Base-by-base conservation (phyloP, 1,140 invertebrate species). In the Brachionus angularis region DNA sequence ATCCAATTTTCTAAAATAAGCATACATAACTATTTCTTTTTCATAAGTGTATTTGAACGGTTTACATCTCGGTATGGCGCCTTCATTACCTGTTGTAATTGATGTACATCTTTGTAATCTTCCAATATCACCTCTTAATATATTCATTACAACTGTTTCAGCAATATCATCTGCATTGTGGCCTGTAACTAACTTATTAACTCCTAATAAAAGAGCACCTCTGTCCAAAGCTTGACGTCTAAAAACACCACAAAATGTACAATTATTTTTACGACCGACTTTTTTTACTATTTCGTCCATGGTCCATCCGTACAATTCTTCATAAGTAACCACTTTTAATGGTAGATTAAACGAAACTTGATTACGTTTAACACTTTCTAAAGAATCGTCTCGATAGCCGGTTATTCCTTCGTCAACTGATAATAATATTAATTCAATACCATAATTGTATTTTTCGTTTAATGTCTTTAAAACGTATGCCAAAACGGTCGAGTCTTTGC, bases 111-210 rank as follows among this genome's bases (percentile, higher is more conserved):
- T 85, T 73, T 90, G 87, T 42, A 99, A 82, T 74, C 96, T 84
- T 5, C 93, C 93, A 73, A 97, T 89, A 81, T 99, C 96, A 8
- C 96, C 96, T 77, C 96, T 84, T 27, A 99, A 82, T 49, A 99
- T 76, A 85, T 98, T 98, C 94, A 98, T 98, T 14, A 98, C 79
- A 10, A 98, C 90, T 14, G 96, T 99, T 83, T 99, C 96, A 4
- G 96, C 96, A 73, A 98, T 91, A 81, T 99, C 96, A 85, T 99
- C 96, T 36, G 96, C 96, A 88, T 99, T 99, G 79, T 99, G 96
- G 18, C 95, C 85, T 50, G 96, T 99, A 7, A 91, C 94, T 78
- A 99, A 89, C 79, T 91, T 92, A 81, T 95, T 86, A 1, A 94
- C 96, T 36, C 86, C 86, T 50, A 98, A 83, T 76, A 91, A 77